These are phyloP conservation scores for Asbolus verrucosus DNA, from an alignment of 1,140 invertebrate species.

Conservation along the genomic window DNA sequence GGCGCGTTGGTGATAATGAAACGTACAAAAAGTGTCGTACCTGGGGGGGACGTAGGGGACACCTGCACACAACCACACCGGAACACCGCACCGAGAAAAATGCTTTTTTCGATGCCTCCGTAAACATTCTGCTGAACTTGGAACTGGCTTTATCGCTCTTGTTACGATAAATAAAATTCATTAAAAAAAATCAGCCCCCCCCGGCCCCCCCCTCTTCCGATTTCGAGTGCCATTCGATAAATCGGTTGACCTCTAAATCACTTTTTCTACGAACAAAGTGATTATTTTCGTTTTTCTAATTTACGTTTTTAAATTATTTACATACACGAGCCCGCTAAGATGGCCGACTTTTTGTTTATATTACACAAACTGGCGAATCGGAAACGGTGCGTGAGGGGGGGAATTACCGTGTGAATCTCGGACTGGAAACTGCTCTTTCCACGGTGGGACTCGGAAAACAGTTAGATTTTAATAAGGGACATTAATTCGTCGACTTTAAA, in stretches of 20 bases:
- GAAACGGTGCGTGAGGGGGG: background rate
- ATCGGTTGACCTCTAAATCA: conserved; percentile 42
- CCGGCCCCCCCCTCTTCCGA: no score
- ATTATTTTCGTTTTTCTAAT: conserved; percentile 47
- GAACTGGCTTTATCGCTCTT: background rate
- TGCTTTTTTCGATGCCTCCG: background rate
- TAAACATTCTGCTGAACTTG: background rate
- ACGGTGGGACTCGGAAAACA: no score
- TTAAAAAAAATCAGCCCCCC: no score
- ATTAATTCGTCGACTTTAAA: conserved; percentile 11
- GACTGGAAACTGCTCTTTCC: no score
- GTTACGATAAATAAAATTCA: no score
- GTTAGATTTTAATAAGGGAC: conserved; percentile 28
- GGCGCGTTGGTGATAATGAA: conserved; percentile 30
- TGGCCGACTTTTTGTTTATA: conserved; percentile 52
- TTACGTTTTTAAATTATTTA: conserved; percentile 45
- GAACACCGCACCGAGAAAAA: conserved; percentile 8
- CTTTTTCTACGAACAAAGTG: conserved; percentile 45
- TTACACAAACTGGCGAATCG: no score
- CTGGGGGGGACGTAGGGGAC: background rate
- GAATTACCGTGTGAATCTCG: conserved; percentile 18
- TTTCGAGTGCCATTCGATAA: no score
- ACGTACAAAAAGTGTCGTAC: conserved; percentile 5
- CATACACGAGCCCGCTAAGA: conserved; percentile 22
- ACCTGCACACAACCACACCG: background rate